phyloP scores from a whole-genome alignment of 2,888 invertebrate species.

The Noctua janthe region DNA sequence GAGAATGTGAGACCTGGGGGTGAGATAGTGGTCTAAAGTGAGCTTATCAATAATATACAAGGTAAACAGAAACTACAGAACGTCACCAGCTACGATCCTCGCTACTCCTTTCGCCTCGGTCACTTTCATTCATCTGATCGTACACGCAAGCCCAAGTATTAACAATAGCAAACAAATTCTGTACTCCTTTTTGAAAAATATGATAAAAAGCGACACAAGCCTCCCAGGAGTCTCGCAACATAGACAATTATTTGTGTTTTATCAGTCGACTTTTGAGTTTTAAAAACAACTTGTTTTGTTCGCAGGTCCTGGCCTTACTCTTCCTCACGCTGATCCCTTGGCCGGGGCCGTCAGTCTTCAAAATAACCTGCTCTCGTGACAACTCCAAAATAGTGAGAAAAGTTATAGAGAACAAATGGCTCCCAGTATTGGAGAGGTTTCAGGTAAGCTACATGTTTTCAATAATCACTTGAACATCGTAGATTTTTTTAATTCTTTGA shows the following conservation, averaged over 20 bases:
- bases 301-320: slow-evolving; percentile 94
- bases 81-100: neutral
- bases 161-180: neutral
- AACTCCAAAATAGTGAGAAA: slow-evolving; percentile 96
- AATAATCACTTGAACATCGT: neutral
- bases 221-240: neutral
- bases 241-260: neutral
- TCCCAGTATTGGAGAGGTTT: slow-evolving; percentile 96
- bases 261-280: neutral
- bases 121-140: neutral
- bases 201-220: neutral
- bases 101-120: neutral
- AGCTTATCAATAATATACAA: neutral
- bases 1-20: neutral
- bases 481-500: neutral
- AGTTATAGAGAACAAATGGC: slow-evolving; percentile 97
- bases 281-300: slow-evolving; percentile 49
- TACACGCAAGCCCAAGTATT: neutral
- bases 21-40: neutral
- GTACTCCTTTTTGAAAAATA: neutral
- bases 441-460: slow-evolving; percentile 85
- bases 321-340: slow-evolving; percentile 96
- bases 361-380: slow-evolving; percentile 96
- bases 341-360: slow-evolving; percentile 96
- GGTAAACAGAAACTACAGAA: neutral